Evolutionary conservation across 2,113 vertebrate species (phyloP), one percentile per base, ranked within the genome.

Genomic region (Bos javanicus): DNA sequence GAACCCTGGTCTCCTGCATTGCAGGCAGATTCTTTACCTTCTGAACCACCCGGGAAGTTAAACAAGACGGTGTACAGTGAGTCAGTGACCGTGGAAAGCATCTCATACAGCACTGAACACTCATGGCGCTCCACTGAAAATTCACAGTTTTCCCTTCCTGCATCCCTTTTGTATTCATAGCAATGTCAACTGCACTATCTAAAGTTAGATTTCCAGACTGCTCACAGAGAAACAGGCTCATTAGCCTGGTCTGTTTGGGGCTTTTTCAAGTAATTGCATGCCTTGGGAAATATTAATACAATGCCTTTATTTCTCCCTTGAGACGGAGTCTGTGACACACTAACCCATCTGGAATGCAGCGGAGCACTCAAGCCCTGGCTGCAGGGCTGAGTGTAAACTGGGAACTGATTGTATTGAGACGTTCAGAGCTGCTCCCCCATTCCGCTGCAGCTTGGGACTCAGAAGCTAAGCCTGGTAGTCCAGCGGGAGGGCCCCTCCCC

Each of bases 191-290:
- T 0, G 90, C 57, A 62, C 56, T 19, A 25, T 80, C 85, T 57
- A 60, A 96, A 92, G 78, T 92, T 30, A 80, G 56, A 92, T 84
- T 95, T 97, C 97, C 95, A 95, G 93, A 81, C 85, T 28, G 48
- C 84, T 60, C 50, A 7, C 56, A 74, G 93, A 94, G 89, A 87
- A 87, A 84, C 67, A 52, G 1, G 2, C 80, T 90, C 59, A 7
- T 60, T 71, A 67, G 93, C 67, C 91, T 80, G 95, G 84, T 80
- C 74, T 5, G 52, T 28, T n/a, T 57, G 85, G 93, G 93, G 57
- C 85, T 84, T 81, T 93, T 87, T 92, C 96, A 92, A 92, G 57
- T 78, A 33, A 90, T 46, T 74, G 93, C 87, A 28, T 80, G 93
- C 46, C 93, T 95, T 87, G 93, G 93, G 95, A 94, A 96, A 92